Percentiles rank a stretch among this genome's conserved stretches.
phyloP scores from a whole-genome alignment of 2,113 vertebrate species.

The Podiceps cristatus region DNA sequence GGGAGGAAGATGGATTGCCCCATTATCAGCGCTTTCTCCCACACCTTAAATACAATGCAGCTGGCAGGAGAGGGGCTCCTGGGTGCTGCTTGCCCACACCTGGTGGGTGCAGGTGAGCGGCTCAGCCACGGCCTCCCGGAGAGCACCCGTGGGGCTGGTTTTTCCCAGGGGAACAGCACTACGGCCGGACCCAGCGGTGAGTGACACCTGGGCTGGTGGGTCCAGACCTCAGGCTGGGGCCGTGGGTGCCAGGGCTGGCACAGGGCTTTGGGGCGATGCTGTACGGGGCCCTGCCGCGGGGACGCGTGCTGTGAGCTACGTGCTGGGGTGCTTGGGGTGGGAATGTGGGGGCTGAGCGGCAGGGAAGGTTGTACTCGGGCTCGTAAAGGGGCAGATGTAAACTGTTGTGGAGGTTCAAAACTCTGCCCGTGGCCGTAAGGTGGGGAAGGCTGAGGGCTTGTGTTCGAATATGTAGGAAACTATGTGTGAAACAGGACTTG shows the following conservation, averaged over 20 bases:
- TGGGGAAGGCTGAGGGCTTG: background rate
- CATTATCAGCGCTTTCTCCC: background rate
- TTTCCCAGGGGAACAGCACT: background rate
- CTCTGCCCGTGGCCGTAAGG: background rate
- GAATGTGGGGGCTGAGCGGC: too few species aligned
- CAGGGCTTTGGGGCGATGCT: background rate
- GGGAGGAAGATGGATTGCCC: constrained; percentile 2
- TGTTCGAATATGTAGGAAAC: background rate
- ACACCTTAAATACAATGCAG: constrained; percentile 12
- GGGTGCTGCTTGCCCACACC: background rate
- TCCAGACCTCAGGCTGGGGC: accelerated
- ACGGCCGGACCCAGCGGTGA: accelerated
- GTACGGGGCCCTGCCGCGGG: background rate
- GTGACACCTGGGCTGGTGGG: accelerated
- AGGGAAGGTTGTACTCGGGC: background rate
- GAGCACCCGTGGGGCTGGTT: background rate
- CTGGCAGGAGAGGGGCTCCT: background rate
- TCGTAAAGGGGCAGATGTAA: background rate
- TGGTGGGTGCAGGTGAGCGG: background rate
- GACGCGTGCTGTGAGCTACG: accelerated
- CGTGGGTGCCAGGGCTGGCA: accelerated
- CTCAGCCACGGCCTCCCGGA: background rate
- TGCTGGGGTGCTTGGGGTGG: background rate
- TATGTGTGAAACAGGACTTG: background rate
- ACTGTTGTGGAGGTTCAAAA: accelerated